Conservation (phyloP, 92 coral and sea anemone species). For the Pocillopora meandrina region DNA sequence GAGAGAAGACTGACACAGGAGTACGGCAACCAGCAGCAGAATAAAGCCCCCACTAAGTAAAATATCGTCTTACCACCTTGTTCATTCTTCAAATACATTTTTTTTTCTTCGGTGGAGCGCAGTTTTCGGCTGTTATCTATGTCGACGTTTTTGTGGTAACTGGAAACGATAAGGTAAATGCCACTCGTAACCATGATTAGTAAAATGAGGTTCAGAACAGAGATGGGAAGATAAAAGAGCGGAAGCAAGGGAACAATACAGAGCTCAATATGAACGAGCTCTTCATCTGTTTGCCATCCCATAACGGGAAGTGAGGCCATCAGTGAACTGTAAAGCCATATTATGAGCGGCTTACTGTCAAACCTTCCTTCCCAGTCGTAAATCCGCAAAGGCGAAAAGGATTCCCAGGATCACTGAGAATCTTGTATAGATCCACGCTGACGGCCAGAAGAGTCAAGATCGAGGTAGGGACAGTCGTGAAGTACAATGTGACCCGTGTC, state of each 20-base stretch:
- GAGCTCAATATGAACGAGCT: constrained; percentile 21
- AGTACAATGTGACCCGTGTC: constrained; percentile 75
- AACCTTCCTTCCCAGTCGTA: constrained; percentile 76
- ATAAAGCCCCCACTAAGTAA: constrained; percentile 65
- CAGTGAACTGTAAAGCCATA: constrained; percentile 84
- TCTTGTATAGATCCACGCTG: constrained; percentile 80
- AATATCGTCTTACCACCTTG: constrained; percentile 68
- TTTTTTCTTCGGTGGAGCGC: constrained; percentile 28
- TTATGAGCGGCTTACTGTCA: constrained; percentile 43
- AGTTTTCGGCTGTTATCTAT: not conserved
- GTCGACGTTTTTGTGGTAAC: constrained; percentile 9
- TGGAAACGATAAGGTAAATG: constrained; percentile 59
- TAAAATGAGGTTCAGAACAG: constrained; percentile 57
- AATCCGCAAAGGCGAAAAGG: constrained; percentile 74
- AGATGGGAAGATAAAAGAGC: constrained; percentile 41
- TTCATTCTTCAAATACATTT: constrained; percentile 52
- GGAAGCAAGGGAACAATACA: constrained; percentile 60
- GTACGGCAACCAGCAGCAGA: constrained; percentile 83
- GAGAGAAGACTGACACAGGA: constrained; percentile 46
- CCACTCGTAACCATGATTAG: constrained; percentile 62
- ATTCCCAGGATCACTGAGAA: constrained; percentile 74
- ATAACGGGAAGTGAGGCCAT: constrained; percentile 78
- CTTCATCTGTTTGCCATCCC: constrained; percentile 70
- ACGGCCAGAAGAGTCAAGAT: constrained; percentile 14
- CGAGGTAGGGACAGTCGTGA: constrained; percentile 71